Conservation (phyloP, 2,797 vertebrate genomes). For the Nyctibius grandis region DNA sequence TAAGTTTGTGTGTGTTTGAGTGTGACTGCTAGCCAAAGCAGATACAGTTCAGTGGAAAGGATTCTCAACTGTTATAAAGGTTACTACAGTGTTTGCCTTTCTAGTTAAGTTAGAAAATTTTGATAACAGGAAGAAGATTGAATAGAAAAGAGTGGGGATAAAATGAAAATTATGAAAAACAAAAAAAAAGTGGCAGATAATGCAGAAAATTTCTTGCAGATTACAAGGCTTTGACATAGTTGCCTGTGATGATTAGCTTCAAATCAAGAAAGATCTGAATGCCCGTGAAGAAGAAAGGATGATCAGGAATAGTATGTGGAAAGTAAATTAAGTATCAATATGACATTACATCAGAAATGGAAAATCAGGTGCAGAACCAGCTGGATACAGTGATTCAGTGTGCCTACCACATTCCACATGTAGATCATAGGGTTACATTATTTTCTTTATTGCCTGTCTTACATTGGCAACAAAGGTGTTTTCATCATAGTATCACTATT, state of each 20-base stretch:
- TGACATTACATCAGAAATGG: background rate
- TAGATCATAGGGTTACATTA: background rate
- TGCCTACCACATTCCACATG: background rate
- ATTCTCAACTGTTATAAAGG: background rate
- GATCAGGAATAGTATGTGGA: background rate
- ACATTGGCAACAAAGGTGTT: background rate
- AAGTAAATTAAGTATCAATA: background rate
- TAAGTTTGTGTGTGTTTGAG: background rate
- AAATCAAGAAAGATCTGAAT: background rate
- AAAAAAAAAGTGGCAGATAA: background rate
- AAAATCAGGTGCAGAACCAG: background rate
- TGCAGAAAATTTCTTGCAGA: background rate
- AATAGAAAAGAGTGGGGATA: background rate
- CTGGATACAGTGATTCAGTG: background rate
- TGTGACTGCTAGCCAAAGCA: background rate
- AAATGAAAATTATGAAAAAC: background rate
- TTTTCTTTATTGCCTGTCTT: background rate
- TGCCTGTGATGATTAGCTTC: background rate
- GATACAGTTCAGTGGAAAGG: background rate
- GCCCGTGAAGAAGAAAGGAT: background rate
- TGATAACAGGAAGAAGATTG: background rate
- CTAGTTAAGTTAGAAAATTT: background rate
- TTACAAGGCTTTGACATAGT: background rate
- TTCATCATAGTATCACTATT: background rate
- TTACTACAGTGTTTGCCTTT: background rate